Evolutionary conservation across 1,140 invertebrate species (phyloP), one percentile per base, ranked within the genome.

Genomic region (Diorhabda sublineata): DNA sequence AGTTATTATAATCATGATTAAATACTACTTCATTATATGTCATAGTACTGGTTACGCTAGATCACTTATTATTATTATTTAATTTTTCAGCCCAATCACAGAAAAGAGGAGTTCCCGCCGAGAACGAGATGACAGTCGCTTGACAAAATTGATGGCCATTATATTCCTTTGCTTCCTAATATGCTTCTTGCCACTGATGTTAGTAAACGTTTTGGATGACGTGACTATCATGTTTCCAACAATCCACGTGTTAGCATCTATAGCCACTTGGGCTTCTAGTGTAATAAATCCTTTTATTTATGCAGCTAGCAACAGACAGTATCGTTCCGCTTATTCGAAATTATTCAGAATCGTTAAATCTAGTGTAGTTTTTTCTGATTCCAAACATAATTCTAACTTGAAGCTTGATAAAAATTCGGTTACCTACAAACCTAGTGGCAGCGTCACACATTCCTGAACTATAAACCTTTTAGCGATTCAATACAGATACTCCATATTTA

Each of bases 241-340:
- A 77, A 74, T 94, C 0, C 92, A 95, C 76, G 87, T 94, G 7
- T 82, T 93, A 44, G 91, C 91, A 1, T 94, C 92, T 0, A 88
- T 94, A 43, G 81, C 94, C 62, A 92, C 92, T 1, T 95, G 93
- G 93, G 90, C 91, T 2, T 94, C 92, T 1, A 89, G 91, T 60
- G 92, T 94, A 45, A 87, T 94, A 71, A 95, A 95, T 80, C 92
- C 93, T 0, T 86, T 95, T 67, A 94, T 95, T 72, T 95, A 95
- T 82, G 92, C 92, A 0, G 90, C 89, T 3, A 92, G 91, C 65
- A 95, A 94, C 79, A 87, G 91, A 73, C 89, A 94, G 71, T 95
- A 95, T 75, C 81, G 91, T 60, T 85, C 89, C 5, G 92, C 91
- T 5, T 93, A 92, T 78, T 84, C 83, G 9, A 89, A 90, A 74